These are phyloP conservation scores for Crossocerus cetratus DNA, from an alignment of 2,888 invertebrate genomes.

Conservation along the genomic window DNA sequence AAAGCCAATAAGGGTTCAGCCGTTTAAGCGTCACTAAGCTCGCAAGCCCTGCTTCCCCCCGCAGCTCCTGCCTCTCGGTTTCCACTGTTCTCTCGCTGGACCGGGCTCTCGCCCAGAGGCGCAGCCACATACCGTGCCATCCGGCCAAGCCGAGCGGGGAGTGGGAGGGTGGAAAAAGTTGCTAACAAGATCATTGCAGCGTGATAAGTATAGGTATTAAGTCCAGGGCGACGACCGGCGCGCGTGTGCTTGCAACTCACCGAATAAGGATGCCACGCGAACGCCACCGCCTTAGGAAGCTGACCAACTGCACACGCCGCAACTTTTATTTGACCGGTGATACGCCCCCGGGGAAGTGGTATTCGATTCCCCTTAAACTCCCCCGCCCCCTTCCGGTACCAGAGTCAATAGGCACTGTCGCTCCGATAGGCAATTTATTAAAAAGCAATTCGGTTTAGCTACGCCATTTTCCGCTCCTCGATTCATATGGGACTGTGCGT, in stretches of 20 bases:
- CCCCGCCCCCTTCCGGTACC: background rate
- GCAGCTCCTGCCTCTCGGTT: background rate
- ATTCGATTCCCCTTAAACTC: constrained; percentile 33
- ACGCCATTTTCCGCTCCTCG: no score
- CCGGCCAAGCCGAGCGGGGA: no score
- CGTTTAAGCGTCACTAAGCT: constrained; percentile 59
- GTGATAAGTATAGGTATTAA: constrained; percentile 65
- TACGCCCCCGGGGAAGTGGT: constrained; percentile 15
- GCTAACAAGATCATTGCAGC: constrained; percentile 64
- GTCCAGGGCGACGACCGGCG: constrained; percentile 53
- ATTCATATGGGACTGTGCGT: no score
- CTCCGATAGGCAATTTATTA: no score
- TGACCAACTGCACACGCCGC: constrained; percentile 40
- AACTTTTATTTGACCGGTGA: constrained; percentile 48
- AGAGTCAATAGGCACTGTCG: no score
- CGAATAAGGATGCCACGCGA: constrained; percentile 27
- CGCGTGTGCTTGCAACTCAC: constrained; percentile 23
- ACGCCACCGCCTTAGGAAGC: constrained; percentile 41
- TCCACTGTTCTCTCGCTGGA: constrained; percentile 4
- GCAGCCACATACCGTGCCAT: no score
- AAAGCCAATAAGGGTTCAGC: constrained; percentile 68
- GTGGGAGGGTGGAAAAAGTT: constrained; percentile 45
- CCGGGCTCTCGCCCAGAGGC: background rate
- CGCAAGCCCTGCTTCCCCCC: constrained; percentile 31
- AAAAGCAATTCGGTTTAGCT: no score